phyloP scores from a whole-genome alignment of 1,140 invertebrate genomes.

The Brachionus koreanus region DNA sequence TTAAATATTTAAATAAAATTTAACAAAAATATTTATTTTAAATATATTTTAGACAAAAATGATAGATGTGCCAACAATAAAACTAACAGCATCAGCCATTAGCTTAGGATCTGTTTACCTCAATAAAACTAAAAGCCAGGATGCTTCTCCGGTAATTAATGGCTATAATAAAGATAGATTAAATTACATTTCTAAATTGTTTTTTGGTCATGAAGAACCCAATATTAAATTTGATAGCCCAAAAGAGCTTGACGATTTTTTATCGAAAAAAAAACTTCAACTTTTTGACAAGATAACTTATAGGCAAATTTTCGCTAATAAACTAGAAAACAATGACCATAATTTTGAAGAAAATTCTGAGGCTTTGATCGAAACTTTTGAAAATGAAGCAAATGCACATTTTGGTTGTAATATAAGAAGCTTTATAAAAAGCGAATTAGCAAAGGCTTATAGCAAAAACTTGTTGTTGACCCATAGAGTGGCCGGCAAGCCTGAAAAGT shows the following conservation, averaged over 20 bases:
- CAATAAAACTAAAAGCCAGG: neutral
- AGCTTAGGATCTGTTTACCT: neutral
- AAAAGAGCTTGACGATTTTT: neutral
- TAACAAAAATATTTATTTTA: neutral
- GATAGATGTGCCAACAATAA: neutral
- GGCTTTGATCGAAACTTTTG: neutral
- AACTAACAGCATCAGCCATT: neutral
- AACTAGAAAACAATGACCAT: neutral
- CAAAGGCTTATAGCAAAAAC: conserved; percentile 22
- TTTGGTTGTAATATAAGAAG: neutral
- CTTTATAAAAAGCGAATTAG: neutral
- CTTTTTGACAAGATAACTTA: neutral
- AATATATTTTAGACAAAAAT: neutral
- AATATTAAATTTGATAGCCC: neutral
- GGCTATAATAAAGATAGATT: neutral
- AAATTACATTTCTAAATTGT: neutral
- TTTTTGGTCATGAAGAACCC: neutral
- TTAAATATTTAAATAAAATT: conserved; percentile 4
- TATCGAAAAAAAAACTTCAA: neutral
- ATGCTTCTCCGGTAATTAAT: neutral
- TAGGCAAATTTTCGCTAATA: neutral
- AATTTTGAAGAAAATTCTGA: neutral
- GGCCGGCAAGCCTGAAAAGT: neutral
- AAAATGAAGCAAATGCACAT: neutral
- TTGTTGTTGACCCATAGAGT: neutral